Evolutionary conservation across 2,113 vertebrate species (phyloP), one percentile per base, ranked within the genome.

Genomic region (Saccopteryx bilineata): DNA sequence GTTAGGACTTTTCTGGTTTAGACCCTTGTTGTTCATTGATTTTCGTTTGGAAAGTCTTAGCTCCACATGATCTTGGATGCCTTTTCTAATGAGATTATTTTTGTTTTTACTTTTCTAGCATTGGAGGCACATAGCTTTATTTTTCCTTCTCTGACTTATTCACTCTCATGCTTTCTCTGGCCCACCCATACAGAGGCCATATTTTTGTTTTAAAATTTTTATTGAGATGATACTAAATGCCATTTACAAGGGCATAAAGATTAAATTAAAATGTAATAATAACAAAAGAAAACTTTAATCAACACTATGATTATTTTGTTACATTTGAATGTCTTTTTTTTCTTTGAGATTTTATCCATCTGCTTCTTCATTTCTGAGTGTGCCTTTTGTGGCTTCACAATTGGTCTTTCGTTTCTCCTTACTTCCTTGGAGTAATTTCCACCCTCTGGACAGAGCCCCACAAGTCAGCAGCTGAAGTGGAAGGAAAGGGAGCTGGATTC

Each of bases 41-140:
- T 91, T 94, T 76, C 50, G 11, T 31, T 80, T 83, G 84, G 26
- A 13, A 81, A 61, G 60, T 18, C 24, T 6, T 46, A 13, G 68
- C 48, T 87, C 23, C 65, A 9, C 31, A 68, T 46, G 48, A 28
- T 80, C 69, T 87, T 33, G 28, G 75, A 87, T 85, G 54, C 14
- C 54, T 94, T 94, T 90, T 79, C 85, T 31, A 58, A 24, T 52
- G 28, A 54, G 9, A 80, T 66, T 21, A 54, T 60, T 91, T 78
- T 58, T 65, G 75, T 19, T 48, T 60, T 79, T 39, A 48, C 31
- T 33, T 90, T 90, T 75, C 61, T 56, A 21, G 66, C 56, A 26
- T 50, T 68, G 0, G 3, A 81, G 7, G 8, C 31, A 18, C 0
- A 9, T 33, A 58, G 61, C 65, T 93, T 2, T 68, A 18, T 56